These are phyloP conservation scores for Microplitis demolitor DNA, from an alignment of 1,140 invertebrate genomes.

Conservation along the genomic window DNA sequence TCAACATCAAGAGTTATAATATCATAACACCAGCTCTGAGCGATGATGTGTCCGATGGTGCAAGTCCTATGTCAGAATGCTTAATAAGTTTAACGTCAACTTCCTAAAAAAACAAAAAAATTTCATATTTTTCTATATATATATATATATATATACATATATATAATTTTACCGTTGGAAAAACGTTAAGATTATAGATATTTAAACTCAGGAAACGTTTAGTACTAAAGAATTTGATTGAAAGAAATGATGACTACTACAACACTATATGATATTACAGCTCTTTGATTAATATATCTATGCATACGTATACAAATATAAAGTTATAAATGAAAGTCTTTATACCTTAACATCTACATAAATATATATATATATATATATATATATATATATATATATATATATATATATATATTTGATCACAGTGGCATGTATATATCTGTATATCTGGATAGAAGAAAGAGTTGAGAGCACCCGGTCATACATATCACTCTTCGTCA, in stretches of 20 bases:
- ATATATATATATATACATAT: not conserved
- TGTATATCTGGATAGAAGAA: not conserved
- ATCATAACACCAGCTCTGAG: too few relatives aligned
- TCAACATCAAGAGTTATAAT: too few relatives aligned
- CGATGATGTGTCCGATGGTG: too few relatives aligned
- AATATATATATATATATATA: not conserved
- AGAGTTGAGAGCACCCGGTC: not conserved
- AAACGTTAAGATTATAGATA: not conserved
- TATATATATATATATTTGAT: not conserved
- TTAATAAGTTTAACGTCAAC: too few relatives aligned
- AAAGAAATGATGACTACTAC: not conserved
- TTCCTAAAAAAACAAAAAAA: not conserved
- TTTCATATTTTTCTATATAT: not conserved
- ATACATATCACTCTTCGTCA: not conserved
- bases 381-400: not conserved
- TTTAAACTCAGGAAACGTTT: slow-evolving; percentile 6
- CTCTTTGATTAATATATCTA: not conserved
- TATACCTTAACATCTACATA: slow-evolving; percentile 10
- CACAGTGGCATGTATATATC: not conserved
- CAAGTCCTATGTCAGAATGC: too few relatives aligned
- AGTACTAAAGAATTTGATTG: not conserved
- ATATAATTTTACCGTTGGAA: not conserved
- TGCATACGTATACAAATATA: not conserved
- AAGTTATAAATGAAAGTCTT: slow-evolving; percentile 22
- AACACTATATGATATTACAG: not conserved